These are phyloP conservation scores for Meandrina meandrites DNA, from an alignment of 92 coral and sea anemone species.

Conservation along the genomic window DNA sequence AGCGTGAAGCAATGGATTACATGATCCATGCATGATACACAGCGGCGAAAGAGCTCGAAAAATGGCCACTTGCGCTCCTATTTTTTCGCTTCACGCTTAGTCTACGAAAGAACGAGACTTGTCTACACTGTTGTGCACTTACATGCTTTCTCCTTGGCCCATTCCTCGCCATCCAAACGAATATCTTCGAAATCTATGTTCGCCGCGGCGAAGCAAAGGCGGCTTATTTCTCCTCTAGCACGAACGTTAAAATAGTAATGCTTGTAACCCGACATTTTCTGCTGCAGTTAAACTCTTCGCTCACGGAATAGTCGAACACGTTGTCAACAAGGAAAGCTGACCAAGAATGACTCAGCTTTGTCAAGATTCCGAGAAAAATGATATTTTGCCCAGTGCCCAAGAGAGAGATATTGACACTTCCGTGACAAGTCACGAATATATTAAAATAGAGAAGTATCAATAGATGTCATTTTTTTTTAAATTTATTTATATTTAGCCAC, in stretches of 20 bases:
- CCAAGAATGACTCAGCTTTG: background rate
- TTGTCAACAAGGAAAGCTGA: background rate
- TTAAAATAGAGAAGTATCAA: too few relatives aligned
- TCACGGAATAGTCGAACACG: background rate
- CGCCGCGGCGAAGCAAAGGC: background rate
- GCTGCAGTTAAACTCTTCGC: background rate
- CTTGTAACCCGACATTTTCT: slow-evolving; percentile 15
- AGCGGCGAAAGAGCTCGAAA: too few relatives aligned
- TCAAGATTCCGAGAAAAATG: background rate
- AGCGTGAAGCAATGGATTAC: too few relatives aligned
- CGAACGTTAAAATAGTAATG: slow-evolving; percentile 9
- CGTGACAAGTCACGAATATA: background rate
- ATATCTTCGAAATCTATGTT: slow-evolving; percentile 14
- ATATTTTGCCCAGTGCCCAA: background rate
- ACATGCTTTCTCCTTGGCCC: slow-evolving; percentile 14
- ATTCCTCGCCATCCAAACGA: background rate
- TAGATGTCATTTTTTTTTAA: too few relatives aligned
- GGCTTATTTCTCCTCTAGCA: background rate
- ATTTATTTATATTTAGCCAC: too few relatives aligned
- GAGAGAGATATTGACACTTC: background rate
- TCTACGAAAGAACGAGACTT: too few relatives aligned
- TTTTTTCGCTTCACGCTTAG: too few relatives aligned
- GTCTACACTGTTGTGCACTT: too few relatives aligned
- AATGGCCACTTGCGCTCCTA: too few relatives aligned
- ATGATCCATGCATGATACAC: too few relatives aligned